Conservation (phyloP, 2,888 invertebrate species). For the Empis livida region DNA sequence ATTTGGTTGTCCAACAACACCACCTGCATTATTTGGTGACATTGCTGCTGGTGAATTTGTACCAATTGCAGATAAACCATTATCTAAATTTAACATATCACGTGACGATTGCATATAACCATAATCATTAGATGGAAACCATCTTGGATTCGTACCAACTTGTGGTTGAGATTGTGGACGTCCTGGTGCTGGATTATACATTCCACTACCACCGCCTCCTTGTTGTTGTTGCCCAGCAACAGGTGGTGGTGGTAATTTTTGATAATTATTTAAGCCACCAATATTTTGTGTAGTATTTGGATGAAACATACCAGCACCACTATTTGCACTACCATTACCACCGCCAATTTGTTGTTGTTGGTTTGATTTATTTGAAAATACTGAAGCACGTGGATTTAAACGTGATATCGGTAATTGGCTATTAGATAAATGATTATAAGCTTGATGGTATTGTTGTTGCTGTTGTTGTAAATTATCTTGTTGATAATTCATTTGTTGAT, state of each 20-base stretch:
- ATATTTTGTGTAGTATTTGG: slow-evolving; percentile 17
- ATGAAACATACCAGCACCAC: slow-evolving; percentile 19
- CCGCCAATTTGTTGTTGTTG: slow-evolving; percentile 14
- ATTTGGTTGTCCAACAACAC: slow-evolving; percentile 15
- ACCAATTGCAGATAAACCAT: slow-evolving; percentile 23
- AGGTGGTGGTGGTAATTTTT: slow-evolving; percentile 10
- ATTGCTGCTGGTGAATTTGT: slow-evolving; percentile 32
- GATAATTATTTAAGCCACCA: slow-evolving; percentile 14
- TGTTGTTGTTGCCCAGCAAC: slow-evolving; percentile 6
- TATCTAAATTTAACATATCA: slow-evolving; percentile 31
- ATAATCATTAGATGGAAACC: slow-evolving; percentile 20
- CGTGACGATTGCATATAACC: slow-evolving; percentile 23
- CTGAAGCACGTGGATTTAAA: slow-evolving; percentile 69
- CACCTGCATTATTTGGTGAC: slow-evolving; percentile 33
- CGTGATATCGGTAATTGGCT: slow-evolving; percentile 46
- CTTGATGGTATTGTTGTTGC: slow-evolving; percentile 16
- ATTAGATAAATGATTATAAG: slow-evolving; percentile 12
- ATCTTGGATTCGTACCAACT: slow-evolving; percentile 23
- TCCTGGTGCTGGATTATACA: slow-evolving; percentile 14
- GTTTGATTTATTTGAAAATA: slow-evolving; percentile 42
- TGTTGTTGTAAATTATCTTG: slow-evolving; percentile 3
- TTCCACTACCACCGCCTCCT: not conserved
- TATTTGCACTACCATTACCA: not conserved
- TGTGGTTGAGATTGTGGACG: slow-evolving; percentile 29
- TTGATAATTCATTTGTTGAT: slow-evolving; percentile 23